Conservation (phyloP, 35 echinoderm and acorn worm species). For the Acanthaster planci region DNA sequence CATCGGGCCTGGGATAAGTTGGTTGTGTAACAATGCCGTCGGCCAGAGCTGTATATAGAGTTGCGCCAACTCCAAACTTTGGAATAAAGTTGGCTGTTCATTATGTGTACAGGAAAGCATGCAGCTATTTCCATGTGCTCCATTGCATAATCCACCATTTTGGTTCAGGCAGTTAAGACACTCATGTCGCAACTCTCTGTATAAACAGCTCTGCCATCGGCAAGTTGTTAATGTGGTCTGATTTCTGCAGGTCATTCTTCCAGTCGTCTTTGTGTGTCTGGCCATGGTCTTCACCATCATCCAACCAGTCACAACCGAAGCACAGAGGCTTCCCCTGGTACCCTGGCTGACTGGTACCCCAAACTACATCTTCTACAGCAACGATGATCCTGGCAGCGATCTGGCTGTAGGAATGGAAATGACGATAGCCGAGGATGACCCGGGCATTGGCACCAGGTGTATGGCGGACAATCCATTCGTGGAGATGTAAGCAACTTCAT, state of each 20-base stretch:
- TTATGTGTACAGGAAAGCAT: too few relatives aligned
- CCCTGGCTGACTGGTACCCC: constrained; percentile 74
- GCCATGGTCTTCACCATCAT: constrained; percentile 85
- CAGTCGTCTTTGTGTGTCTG: constrained; percentile 80
- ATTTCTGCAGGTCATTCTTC: constrained; percentile 75
- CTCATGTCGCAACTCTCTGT: too few relatives aligned
- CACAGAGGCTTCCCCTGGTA: constrained; percentile 47
- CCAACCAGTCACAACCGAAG: constrained; percentile 60
- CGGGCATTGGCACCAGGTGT: constrained; percentile 80
- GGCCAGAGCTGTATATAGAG: too few relatives aligned
- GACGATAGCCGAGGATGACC: constrained; percentile 13
- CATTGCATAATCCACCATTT: too few relatives aligned
- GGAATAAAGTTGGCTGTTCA: too few relatives aligned
- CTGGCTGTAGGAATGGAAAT: constrained; percentile 60
- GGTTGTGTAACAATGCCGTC: too few relatives aligned
- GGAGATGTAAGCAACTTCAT: background rate
- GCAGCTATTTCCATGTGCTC: too few relatives aligned
- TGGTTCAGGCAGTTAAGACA: too few relatives aligned
- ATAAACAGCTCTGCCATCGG: too few relatives aligned
- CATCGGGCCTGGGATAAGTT: too few relatives aligned
- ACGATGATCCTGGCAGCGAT: constrained; percentile 34
- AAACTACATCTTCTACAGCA: constrained; percentile 79
- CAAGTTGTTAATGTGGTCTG: background rate
- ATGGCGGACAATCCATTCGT: constrained; percentile 48
- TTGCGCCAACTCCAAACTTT: too few relatives aligned